Evolutionary conservation across 2,888 invertebrate species (phyloP).

Genomic region (Melanotus villosus): DNA sequence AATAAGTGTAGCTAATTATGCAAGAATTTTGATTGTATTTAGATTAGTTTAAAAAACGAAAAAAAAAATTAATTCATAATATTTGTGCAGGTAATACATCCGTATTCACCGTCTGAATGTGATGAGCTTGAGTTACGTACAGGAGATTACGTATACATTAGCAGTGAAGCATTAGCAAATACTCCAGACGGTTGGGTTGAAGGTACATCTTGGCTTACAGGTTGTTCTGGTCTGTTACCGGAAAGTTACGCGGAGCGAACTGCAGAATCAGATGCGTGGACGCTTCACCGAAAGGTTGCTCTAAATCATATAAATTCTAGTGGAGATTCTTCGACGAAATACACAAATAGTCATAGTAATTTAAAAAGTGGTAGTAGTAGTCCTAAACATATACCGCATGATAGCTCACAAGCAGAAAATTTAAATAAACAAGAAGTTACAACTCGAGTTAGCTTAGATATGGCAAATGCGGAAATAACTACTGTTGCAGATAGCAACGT

Average conservation of each 20-base stretch:
- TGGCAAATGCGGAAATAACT: constrained; percentile 10
- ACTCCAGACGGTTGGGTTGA: constrained; percentile 91
- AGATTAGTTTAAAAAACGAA: too few relatives aligned
- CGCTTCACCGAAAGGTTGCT: constrained; percentile 81
- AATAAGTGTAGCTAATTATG: too few relatives aligned
- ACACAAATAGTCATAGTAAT: neutral
- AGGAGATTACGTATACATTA: constrained; percentile 89
- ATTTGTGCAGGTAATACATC: constrained; percentile 77
- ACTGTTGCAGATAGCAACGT: neutral
- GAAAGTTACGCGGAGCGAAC: constrained; percentile 87
- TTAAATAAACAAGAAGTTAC: constrained; percentile 13
- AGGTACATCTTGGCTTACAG: constrained; percentile 88
- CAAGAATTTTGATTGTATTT: too few relatives aligned
- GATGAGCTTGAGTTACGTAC: constrained; percentile 89
- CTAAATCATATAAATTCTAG: constrained; percentile 61
- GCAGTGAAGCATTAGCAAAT: constrained; percentile 79
- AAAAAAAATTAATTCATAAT: too few relatives aligned
- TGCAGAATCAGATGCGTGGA: constrained; percentile 94
- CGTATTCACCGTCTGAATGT: constrained; percentile 81
- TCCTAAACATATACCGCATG: constrained; percentile 10
- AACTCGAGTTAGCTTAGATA: neutral
- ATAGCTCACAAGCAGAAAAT: neutral
- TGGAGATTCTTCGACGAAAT: constrained; percentile 8
- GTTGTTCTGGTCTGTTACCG: constrained; percentile 84
- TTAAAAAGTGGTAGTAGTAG: constrained; percentile 7